Base-by-base conservation (phyloP, 2,113 vertebrate species). In the Synodontis membranacea region DNA sequence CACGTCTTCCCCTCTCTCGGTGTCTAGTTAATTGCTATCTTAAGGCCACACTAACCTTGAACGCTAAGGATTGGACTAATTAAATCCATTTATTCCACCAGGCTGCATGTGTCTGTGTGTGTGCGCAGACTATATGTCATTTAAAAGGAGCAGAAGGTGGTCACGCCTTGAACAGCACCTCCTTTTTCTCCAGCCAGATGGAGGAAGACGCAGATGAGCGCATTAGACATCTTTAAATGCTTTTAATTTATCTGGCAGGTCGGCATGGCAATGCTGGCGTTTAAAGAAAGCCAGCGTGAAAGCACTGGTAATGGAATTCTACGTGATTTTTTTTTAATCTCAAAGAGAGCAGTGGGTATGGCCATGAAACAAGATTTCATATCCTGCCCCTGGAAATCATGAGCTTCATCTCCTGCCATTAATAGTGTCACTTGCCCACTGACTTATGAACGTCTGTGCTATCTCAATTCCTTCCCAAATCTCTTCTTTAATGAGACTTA, bases 171-270 rank as follows among this genome's bases (percentile, higher is more conserved):
- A 88, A 83, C 23, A 48, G 58, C 74, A 44, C 75, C 76, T 70
- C 84, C 52, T 83, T 88, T 88, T 80, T 52, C 89, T 81, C 56
- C 14, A 54, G 84, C 82, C 52, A 31, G 39, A 86, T 28, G 68
- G 79, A 83, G 76, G 70, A 50, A 62, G 70, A 82, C 66, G 42
- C 66, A 88, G 88, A 83, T 52, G 58, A 89, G 66, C 79, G 70
- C 84, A 91, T 92, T 90, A 90, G 75, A 83, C 86, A 70, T 89
- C 86, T 89, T 89, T 89, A 90, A 91, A 89, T 88, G 84, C 78
- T 42, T 90, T 89, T 90, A 86, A 90, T 90, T 90, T 89, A 88
- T 86, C 58, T 58, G 58, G 80, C 66, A 86, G 81, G 85, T 84
- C 48, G 4, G 50, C 58, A 19, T 54, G 54, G 85, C 54, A 74